phyloP scores from a whole-genome alignment of 2,113 vertebrate genomes.

The Thomomys bottae region DNA sequence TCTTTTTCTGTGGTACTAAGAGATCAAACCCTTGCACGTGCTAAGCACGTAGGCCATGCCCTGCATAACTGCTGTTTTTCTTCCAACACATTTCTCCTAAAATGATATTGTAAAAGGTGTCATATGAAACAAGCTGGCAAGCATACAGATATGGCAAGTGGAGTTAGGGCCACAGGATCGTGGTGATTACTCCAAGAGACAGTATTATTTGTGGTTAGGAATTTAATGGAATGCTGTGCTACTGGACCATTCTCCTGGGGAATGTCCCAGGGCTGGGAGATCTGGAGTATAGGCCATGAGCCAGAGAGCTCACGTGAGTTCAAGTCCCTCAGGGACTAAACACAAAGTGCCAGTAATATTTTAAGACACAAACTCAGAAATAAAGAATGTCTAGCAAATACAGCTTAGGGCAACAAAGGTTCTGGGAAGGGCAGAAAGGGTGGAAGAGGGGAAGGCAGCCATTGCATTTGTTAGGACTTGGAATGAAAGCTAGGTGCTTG shows the following conservation, averaged over 20 bases:
- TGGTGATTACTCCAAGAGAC: not conserved
- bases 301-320: constrained; percentile 57
- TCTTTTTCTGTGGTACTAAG: too few species aligned
- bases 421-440: constrained; percentile 54
- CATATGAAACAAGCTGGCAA: not conserved
- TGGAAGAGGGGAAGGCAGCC: not conserved
- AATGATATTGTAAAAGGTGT: too few species aligned
- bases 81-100: not conserved
- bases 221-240: not conserved
- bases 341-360: constrained; percentile 69
- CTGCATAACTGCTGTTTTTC: not conserved
- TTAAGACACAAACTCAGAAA: constrained; percentile 78
- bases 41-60: too few species aligned
- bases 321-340: constrained; percentile 59
- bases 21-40: too few species aligned
- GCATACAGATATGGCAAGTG: not conserved
- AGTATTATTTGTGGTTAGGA: not conserved
- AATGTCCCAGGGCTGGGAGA: not conserved
- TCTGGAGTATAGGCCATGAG: not conserved
- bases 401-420: constrained; percentile 29
- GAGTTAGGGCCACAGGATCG: not conserved
- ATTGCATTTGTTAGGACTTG: not conserved
- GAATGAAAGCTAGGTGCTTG: constrained; percentile 15
- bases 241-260: not conserved
- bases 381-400: constrained; percentile 75